These are phyloP conservation scores for Leptopilina drosophilae DNA, from an alignment of 2,888 invertebrate genomes.

Conservation along the genomic window DNA sequence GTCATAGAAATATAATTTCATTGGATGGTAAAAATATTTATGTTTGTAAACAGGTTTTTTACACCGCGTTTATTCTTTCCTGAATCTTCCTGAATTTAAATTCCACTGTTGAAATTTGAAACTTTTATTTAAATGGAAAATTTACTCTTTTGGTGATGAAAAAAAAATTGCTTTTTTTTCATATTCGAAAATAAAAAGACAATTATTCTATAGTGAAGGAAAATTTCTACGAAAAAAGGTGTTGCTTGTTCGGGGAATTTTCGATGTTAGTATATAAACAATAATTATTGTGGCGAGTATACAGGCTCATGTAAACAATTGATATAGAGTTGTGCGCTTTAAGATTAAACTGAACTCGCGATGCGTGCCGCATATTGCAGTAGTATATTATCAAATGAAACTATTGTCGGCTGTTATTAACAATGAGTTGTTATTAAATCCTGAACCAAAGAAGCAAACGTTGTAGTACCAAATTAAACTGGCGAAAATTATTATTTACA, in stretches of 20 bases:
- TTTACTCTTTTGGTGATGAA: no score
- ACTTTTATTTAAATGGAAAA: no score
- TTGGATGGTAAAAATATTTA: no score
- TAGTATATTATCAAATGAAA: conserved; percentile 55
- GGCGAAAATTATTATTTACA: conserved; percentile 6
- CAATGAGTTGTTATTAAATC: conserved; percentile 55
- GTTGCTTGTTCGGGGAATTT: background rate
- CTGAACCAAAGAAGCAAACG: conserved; percentile 23
- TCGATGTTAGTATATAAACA: conserved; percentile 38
- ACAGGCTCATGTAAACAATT: conserved; percentile 67
- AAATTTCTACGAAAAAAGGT: background rate
- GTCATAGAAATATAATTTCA: no score
- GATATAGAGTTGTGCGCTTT: conserved; percentile 67
- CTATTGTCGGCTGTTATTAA: conserved; percentile 57
- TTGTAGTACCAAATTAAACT: conserved; percentile 3
- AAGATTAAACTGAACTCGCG: conserved; percentile 71
- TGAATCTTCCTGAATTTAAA: no score
- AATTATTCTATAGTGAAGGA: no score
- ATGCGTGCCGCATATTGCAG: conserved; percentile 51
- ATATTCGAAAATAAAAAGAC: no score
- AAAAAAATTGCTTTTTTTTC: no score
- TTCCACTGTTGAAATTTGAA: no score
- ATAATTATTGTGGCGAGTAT: conserved; percentile 49
- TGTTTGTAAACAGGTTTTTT: no score
- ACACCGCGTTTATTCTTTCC: no score